phyloP scores from a whole-genome alignment of 1,140 invertebrate genomes.

The Drosophila bocqueti region DNA sequence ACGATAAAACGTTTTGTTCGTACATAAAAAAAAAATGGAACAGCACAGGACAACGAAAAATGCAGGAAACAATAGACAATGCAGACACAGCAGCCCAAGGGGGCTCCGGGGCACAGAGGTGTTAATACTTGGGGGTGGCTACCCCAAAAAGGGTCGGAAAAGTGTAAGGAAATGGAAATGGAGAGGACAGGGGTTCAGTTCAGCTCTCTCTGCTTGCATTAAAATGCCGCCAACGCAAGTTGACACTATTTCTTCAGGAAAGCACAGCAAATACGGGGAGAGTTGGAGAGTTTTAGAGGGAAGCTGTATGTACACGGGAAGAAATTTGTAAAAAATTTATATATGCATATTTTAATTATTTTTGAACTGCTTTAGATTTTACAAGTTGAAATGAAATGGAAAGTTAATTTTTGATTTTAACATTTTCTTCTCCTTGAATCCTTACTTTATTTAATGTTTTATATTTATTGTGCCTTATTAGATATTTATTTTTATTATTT shows the following conservation, averaged over 20 bases:
- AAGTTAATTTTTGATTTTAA: background rate
- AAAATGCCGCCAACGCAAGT: constrained; percentile 76
- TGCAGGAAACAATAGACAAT: constrained; percentile 78
- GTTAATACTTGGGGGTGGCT: constrained; percentile 55
- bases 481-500: background rate
- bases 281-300: background rate
- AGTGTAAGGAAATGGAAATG: background rate
- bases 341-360: no score
- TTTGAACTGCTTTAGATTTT: background rate
- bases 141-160: constrained; percentile 7
- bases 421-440: background rate
- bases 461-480: background rate
- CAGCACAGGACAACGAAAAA: constrained; percentile 25
- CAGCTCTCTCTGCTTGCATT: constrained; percentile 37
- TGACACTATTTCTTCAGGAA: constrained; percentile 79
- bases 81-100: constrained; percentile 11
- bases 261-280: constrained; percentile 20
- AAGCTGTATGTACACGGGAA: background rate
- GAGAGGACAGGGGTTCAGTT: background rate
- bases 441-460: background rate
- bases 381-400: background rate
- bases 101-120: constrained; percentile 43
- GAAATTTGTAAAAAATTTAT: background rate
- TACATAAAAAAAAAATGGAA: constrained; percentile 21
- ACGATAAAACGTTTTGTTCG: constrained; percentile 78